Evolutionary conservation across 2,113 vertebrate species (phyloP).

Genomic region (Physeter macrocephalus): DNA sequence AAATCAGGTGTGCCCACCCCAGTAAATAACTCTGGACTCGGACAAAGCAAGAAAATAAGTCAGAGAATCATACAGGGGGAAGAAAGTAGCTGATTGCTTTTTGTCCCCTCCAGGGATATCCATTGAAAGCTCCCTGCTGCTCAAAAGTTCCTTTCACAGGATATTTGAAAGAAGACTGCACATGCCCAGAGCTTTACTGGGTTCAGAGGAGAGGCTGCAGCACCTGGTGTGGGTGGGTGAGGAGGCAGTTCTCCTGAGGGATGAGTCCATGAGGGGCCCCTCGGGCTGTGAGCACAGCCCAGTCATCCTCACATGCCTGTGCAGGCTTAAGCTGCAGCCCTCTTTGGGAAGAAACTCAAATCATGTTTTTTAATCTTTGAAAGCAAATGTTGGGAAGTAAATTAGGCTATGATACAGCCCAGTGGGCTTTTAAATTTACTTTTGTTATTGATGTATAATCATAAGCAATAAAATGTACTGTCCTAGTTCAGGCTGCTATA

Average conservation of each 20-base stretch:
- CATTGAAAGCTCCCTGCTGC: not conserved
- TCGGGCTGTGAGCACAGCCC: not conserved
- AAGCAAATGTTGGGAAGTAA: not conserved
- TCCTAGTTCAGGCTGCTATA: not conserved
- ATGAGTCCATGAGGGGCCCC: not conserved
- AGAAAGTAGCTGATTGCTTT: not conserved
- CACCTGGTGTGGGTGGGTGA: not conserved
- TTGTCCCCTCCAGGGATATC: not conserved
- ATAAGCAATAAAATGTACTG: not conserved
- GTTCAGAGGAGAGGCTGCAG: not conserved
- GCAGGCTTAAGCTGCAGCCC: not conserved
- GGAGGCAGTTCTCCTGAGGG: not conserved
- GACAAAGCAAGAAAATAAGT: not conserved
- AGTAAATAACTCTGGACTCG: not conserved
- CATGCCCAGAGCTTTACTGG: not conserved
- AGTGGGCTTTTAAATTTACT: not conserved
- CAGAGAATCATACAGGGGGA: not conserved
- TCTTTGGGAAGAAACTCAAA: not conserved
- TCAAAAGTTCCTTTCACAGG: not conserved
- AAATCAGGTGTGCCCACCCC: not conserved
- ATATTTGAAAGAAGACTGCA: not conserved
- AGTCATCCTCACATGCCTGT: accelerated
- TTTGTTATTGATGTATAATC: not conserved
- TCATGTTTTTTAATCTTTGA: not conserved
- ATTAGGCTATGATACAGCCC: not conserved